A percentile compares a stretch with the other conserved stretches of the same genome.
These are phyloP conservation scores for Hippocampus comes DNA, from an alignment of 2,113 vertebrate species.

Conservation along the genomic window DNA sequence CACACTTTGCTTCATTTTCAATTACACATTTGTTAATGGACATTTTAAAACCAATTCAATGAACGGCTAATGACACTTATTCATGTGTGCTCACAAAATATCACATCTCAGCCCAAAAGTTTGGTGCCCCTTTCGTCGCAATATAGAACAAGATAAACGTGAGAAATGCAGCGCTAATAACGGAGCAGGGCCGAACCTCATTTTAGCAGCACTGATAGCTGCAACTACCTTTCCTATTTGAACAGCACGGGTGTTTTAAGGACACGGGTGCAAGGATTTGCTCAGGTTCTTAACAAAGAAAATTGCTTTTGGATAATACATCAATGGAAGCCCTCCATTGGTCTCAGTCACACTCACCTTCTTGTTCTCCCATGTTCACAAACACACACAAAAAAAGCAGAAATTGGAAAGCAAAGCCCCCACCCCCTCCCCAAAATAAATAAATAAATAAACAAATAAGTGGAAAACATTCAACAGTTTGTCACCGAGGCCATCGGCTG, in stretches of 20 bases:
- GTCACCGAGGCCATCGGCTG: constrained; percentile 50
- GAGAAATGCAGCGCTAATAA: background rate
- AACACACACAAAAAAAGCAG: constrained; percentile 13
- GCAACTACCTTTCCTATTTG: background rate
- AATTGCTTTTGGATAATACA: background rate
- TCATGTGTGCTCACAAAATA: background rate
- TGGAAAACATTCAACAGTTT: constrained; percentile 41
- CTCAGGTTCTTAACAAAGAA: background rate
- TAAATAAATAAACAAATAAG: background rate
- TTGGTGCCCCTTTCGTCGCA: background rate
- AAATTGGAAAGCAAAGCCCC: constrained; percentile 21
- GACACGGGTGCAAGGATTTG: background rate
- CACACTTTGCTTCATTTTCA: no score
- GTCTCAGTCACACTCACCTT: background rate
- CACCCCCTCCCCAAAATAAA: no score
- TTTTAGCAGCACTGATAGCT: background rate
- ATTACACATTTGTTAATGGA: background rate
- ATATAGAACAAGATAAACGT: background rate
- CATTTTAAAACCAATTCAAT: no score
- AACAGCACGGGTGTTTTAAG: background rate
- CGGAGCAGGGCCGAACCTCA: no score
- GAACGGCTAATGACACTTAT: background rate
- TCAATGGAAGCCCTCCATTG: background rate
- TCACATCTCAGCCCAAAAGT: background rate
- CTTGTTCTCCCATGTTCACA: constrained; percentile 3